Evolutionary conservation across 2,888 invertebrate genomes (phyloP).

Genomic region (Andricus quercusramuli): DNA sequence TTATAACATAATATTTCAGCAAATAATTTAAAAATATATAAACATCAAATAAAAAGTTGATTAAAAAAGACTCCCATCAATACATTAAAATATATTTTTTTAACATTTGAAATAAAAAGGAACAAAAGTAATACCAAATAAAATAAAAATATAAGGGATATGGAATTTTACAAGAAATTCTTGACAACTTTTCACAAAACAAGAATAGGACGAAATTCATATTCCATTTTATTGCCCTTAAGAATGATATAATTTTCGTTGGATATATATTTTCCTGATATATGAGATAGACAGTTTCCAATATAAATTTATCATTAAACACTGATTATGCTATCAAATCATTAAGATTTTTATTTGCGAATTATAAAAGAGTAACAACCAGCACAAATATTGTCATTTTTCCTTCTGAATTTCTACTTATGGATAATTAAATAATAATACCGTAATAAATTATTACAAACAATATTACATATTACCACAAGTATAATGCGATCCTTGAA

Average conservation of each 20-base stretch:
- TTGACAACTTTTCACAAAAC: background rate
- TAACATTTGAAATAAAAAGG: too few species aligned
- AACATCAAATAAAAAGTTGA: too few species aligned
- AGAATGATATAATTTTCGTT: background rate
- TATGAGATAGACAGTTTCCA: background rate
- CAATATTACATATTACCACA: slow-evolving; percentile 8
- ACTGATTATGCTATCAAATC: background rate
- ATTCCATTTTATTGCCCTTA: slow-evolving; percentile 7
- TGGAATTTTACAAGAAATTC: background rate
- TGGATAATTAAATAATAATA: background rate
- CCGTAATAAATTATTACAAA: background rate
- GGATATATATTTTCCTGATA: background rate
- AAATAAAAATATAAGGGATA: background rate
- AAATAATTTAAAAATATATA: too few species aligned
- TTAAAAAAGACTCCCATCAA: background rate
- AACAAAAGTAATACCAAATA: background rate
- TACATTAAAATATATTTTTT: background rate
- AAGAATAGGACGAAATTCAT: background rate
- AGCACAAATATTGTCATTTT: background rate
- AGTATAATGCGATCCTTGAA: slow-evolving; percentile 51
- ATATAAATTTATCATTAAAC: background rate
- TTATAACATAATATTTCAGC: too few species aligned
- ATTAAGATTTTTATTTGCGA: background rate
- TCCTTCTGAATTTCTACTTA: background rate
- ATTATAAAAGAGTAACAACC: slow-evolving; percentile 1